phyloP scores from a whole-genome alignment of 2,888 invertebrate genomes.

The Dorcus parallelipipedus region DNA sequence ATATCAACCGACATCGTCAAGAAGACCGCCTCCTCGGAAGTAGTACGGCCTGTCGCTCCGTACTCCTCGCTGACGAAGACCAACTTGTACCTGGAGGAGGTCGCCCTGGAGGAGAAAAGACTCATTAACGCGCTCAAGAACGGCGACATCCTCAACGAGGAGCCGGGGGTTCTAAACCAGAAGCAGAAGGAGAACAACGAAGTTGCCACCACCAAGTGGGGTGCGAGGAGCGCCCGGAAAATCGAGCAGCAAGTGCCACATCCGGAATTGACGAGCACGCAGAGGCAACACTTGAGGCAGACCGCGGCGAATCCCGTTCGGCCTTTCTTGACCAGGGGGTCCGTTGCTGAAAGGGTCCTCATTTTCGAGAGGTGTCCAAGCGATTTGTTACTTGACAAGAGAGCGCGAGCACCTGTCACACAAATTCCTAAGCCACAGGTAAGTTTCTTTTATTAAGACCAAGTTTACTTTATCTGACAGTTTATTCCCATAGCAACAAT shows the following conservation, averaged over 20 bases:
- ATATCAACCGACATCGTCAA: conserved; percentile 47
- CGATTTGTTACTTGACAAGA: conserved; percentile 68
- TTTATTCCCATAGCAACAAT: too few species aligned
- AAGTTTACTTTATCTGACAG: too few species aligned
- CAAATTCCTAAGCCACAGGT: conserved; percentile 45
- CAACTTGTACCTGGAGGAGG: conserved; percentile 56
- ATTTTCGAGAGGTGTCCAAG: conserved; percentile 90
- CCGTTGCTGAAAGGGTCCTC: conserved; percentile 85
- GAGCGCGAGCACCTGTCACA: conserved; percentile 48
- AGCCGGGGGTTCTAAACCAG: conserved; percentile 33
- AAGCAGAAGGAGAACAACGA: conserved; percentile 25
- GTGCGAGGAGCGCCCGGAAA: conserved; percentile 44
- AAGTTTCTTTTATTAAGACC: conserved; percentile 18
- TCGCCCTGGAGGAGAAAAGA: conserved; percentile 78
- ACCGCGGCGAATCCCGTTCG: conserved; percentile 65
- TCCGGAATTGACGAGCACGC: conserved; percentile 62
- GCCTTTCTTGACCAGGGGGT: conserved; percentile 83
- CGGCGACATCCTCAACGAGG: conserved; percentile 60
- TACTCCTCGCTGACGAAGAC: conserved; percentile 1
- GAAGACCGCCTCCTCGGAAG: conserved; percentile 35
- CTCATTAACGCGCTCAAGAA: conserved; percentile 76
- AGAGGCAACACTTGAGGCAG: conserved; percentile 55
- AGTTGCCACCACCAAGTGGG: conserved; percentile 42
- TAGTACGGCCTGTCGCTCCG: conserved; percentile 4
- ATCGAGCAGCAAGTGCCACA: conserved; percentile 59